Evolutionary conservation across 2,113 vertebrate genomes (phyloP).

Genomic region (Bettongia penicillata): DNA sequence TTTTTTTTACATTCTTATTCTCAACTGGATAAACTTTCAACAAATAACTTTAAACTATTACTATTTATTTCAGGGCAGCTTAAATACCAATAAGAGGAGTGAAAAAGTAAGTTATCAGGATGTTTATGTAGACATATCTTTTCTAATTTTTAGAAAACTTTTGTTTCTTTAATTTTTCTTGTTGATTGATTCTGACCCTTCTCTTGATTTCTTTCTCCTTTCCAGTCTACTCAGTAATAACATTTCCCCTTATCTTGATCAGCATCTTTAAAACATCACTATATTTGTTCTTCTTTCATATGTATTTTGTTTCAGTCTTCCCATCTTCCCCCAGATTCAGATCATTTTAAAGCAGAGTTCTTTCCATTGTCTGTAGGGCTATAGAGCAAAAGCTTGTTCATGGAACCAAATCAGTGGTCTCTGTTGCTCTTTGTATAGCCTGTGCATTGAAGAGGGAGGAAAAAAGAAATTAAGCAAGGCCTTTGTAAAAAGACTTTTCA

Average conservation of each 20-base stretch:
- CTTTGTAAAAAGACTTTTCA: conserved; percentile 37
- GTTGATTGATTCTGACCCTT: neutral
- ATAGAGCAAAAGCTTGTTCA: conserved; percentile 4
- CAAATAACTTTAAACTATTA: conserved; percentile 29
- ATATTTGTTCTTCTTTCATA: neutral
- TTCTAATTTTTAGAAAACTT: conserved; percentile 16
- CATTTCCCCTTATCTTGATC: neutral
- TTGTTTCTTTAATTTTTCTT: neutral
- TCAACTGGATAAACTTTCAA: conserved; percentile 15
- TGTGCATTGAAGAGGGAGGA: conserved; percentile 52
- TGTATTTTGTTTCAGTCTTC: neutral
- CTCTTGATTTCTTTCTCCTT: neutral
- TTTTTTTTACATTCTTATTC: neutral
- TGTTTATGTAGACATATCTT: neutral
- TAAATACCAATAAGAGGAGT: neutral
- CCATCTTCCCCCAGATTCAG: neutral
- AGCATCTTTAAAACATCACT: neutral
- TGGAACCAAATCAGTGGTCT: conserved; percentile 40
- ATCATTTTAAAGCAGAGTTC: neutral
- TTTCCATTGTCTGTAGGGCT: conserved; percentile 26
- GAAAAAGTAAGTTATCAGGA: neutral
- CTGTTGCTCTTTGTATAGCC: neutral
- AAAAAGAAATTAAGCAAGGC: conserved; percentile 38
- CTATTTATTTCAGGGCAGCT: neutral
- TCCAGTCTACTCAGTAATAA: neutral